Conservation (phyloP, 2,113 vertebrate genomes). For the Pipa parva region DNA sequence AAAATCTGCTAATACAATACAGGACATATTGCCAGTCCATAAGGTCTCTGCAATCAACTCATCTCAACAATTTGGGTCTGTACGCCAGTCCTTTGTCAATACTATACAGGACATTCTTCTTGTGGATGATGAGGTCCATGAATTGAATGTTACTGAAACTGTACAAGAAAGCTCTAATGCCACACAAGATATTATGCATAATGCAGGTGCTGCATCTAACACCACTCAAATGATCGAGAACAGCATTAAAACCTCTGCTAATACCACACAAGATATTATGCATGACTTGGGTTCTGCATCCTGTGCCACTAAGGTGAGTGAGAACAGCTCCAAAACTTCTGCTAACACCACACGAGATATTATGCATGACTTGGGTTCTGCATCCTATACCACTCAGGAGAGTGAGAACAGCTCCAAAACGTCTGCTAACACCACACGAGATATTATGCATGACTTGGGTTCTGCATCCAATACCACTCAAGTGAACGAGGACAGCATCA, state of each 20-base stretch:
- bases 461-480: background rate
- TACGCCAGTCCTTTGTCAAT: background rate
- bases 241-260: too few relatives aligned
- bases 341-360: background rate
- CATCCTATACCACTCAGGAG: background rate
- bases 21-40: too few relatives aligned
- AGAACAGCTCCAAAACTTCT: background rate
- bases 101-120: background rate
- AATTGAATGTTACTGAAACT: background rate
- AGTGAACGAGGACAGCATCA: background rate
- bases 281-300: background rate
- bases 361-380: background rate
- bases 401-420: background rate
- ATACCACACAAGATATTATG: background rate
- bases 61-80: too few relatives aligned
- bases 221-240: too few relatives aligned
- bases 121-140: background rate
- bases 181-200: background rate
- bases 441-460: background rate
- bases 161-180: background rate
- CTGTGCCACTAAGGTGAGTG: background rate
- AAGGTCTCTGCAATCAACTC: too few relatives aligned
- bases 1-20: too few relatives aligned
- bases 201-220: too few relatives aligned
- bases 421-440: background rate